Conservation (phyloP, 2,113 vertebrate species). For the Silurus meridionalis region DNA sequence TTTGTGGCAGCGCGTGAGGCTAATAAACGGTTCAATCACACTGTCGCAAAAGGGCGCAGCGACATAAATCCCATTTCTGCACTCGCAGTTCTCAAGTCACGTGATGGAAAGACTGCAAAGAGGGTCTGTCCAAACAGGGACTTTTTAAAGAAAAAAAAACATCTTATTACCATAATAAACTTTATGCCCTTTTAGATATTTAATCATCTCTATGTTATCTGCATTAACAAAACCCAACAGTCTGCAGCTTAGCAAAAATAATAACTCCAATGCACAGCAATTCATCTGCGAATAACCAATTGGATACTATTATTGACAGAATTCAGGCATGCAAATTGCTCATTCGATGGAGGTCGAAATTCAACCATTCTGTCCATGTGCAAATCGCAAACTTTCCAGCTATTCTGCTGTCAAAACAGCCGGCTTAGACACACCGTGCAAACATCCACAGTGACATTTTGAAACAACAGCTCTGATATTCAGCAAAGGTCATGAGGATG, state of each 20-base stretch:
- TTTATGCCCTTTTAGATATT: neutral
- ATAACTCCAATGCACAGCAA: neutral
- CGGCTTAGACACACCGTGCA: slow-evolving; percentile 38
- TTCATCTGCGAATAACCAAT: neutral
- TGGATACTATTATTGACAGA: neutral
- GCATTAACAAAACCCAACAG: neutral
- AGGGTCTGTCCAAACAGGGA: neutral
- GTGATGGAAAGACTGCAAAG: neutral
- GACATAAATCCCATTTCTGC: neutral
- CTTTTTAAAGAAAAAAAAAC: neutral
- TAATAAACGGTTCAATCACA: slow-evolving; percentile 17
- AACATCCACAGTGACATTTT: slow-evolving; percentile 54
- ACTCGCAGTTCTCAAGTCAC: neutral
- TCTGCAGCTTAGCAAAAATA: neutral
- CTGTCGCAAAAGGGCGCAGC: neutral
- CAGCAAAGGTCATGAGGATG: slow-evolving; percentile 54
- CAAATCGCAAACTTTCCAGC: slow-evolving; percentile 47
- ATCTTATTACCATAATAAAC: slow-evolving; percentile 4
- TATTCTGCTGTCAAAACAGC: slow-evolving; percentile 45
- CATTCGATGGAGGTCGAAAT: neutral
- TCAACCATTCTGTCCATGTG: slow-evolving; percentile 11
- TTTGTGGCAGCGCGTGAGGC: slow-evolving; percentile 41
- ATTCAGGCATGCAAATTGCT: neutral
- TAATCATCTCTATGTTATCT: neutral
- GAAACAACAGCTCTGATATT: slow-evolving; percentile 55